These are phyloP conservation scores for Callinectes sapidus DNA, from an alignment of 2,888 invertebrate species.

Conservation along the genomic window DNA sequence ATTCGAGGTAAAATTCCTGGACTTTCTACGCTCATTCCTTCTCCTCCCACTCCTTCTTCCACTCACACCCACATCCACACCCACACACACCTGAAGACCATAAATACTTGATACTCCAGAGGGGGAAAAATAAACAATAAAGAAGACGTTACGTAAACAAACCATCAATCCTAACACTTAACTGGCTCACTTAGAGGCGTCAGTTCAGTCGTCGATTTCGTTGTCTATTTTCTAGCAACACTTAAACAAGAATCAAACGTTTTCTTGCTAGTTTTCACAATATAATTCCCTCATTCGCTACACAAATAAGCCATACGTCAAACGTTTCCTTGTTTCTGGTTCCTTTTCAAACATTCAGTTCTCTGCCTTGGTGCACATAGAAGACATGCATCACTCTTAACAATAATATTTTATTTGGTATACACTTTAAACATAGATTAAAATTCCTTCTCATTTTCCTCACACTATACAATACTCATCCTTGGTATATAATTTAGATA, in stretches of 20 bases:
- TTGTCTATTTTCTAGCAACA: not conserved
- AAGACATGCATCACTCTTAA: too few relatives aligned
- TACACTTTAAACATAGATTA: not conserved
- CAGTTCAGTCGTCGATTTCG: not conserved
- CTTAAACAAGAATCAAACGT: not conserved
- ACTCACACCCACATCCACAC: not conserved
- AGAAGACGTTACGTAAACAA: not conserved
- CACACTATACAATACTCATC: too few relatives aligned
- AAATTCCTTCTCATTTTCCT: not conserved
- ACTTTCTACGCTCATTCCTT: not conserved
- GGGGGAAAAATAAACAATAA: conserved; percentile 7
- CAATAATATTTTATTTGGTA: too few relatives aligned
- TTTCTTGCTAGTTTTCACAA: not conserved
- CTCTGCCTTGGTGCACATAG: too few relatives aligned
- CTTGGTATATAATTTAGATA: too few relatives aligned
- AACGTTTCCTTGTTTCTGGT: too few relatives aligned
- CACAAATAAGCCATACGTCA: too few relatives aligned
- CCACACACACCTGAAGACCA: not conserved
- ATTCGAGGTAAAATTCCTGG: not conserved
- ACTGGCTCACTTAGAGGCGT: not conserved
- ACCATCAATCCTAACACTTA: not conserved
- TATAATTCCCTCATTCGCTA: not conserved
- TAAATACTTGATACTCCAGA: not conserved
- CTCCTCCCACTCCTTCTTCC: not conserved
- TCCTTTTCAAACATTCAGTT: too few relatives aligned